Evolutionary conservation across 2,113 vertebrate genomes (phyloP), one percentile per base, ranked within the genome.

Genomic region (Cinclus mexicanus): DNA sequence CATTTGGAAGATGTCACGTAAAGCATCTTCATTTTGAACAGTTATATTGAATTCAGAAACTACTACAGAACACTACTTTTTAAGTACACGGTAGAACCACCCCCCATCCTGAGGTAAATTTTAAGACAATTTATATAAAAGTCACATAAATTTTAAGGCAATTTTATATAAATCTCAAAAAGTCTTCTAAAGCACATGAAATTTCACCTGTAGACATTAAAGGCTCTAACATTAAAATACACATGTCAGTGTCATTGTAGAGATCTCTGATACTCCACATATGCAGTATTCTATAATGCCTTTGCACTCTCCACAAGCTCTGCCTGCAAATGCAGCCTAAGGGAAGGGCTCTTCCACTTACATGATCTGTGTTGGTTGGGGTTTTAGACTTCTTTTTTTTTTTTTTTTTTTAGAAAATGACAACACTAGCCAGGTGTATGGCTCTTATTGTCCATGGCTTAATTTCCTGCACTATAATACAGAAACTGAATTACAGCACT

Each of bases 41-140:
- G 21, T 67, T 28, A 25, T 4, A 41, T 8, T 12, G 6, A 61
- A 80, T 47, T 61, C 61, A 94, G 69, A 75, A 74, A 70, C 7
- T 37, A 14, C 24, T 50, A 55, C 0, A 61, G n/a, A 83, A 76
- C 2, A 16, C 18, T 41, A 44, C 37, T 68, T 37, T 28, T 63
- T 64, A 76, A 69, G 49, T 14, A 72, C 0, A 0, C 3, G 1
- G 2, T 2, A 44, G 33, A 80, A 35, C 25, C 65, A n/a, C 12
- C 8, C 9, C 20, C 18, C 12, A 42, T 4, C 9, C 11, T 42
- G 42, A 42, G 24, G 23, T 46, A 83, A 69, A 65, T 6, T 7
- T 46, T 69, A 80, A 52, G n/a, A 23, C 15, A 83, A 57, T 61
- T 83, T 53, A 46, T 60, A 49, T 9, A 55, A 47, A 90, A 85